These are phyloP conservation scores for Ceriagrion tenellum DNA, from an alignment of 2,888 invertebrate species.

Conservation along the genomic window DNA sequence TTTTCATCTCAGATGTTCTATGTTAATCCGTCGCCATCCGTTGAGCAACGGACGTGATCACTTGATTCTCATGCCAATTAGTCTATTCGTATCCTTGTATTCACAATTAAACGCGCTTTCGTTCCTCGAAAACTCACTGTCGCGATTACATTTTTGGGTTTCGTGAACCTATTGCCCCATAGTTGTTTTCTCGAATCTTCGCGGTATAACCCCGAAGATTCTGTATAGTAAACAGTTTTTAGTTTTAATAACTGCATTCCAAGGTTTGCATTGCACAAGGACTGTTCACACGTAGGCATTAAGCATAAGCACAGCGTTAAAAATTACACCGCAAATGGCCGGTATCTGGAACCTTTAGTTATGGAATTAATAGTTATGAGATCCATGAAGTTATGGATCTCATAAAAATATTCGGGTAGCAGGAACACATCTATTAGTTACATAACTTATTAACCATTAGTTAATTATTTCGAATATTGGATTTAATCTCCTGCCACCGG, in stretches of 20 bases:
- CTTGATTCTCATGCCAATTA: neutral
- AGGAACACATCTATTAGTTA: too few relatives aligned
- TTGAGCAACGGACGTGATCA: neutral
- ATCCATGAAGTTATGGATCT: too few relatives aligned
- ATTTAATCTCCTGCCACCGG: too few relatives aligned
- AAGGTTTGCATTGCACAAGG: neutral
- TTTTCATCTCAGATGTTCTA: neutral
- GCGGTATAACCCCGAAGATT: neutral
- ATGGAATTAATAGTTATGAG: too few relatives aligned
- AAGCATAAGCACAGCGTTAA: too few relatives aligned
- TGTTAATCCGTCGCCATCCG: neutral
- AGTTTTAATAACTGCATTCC: neutral
- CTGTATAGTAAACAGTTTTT: neutral
- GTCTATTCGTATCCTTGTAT: neutral
- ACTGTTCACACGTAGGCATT: neutral
- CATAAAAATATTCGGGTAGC: too few relatives aligned
- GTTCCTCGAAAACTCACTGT: neutral
- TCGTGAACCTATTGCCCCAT: neutral
- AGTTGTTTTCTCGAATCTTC: neutral
- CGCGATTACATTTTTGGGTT: neutral
- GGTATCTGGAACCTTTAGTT: too few relatives aligned
- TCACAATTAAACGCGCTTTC: neutral
- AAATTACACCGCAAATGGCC: too few relatives aligned
- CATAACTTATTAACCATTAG: too few relatives aligned
- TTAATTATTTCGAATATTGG: too few relatives aligned